Base-by-base conservation (phyloP, 37 sponge, comb jelly and placozoan species). In the Aplysina aerophoba region DNA sequence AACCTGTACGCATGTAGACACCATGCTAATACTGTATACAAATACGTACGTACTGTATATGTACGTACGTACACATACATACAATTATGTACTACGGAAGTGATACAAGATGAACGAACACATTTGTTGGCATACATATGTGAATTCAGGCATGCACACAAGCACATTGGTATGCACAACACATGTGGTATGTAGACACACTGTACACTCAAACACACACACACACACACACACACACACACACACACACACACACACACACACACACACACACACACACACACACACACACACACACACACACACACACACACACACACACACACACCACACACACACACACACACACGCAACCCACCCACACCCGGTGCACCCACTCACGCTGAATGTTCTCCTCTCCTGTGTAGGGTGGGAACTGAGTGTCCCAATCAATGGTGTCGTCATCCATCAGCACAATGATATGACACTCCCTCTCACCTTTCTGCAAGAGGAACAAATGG, bases 391-490 rank as follows among this genome's bases (percentile, higher is more conserved):
- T 77, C 40, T 96, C 95, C 54, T 98, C 99, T 72, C 96, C 99
- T 25, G 88, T 72, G 27, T 87, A 79, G 15, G 99, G 99, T 27
- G 99, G 99, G 84, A 92, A 74, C 4, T 96, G 81, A 0, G 88
- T 86, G 85, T 98, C 99, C 99, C 99, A 98, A 33, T 98, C 94
- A 54, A 98, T 92, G 40, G 83, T 54, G 80, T 98, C 99, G 79
- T 98, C 99, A 12, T 98, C 99, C 82, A 82, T 89, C 56, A 98
- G 81, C n/a, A 94, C 85, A 19, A 98, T 96, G n/a, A 98, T 82
- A 58, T 98, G 99, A 66, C 99, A 98, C 85, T 96, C 99, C 63
- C 99, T 80, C 84, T 94, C 95, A 71, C 99, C 99, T 73, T 91
- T 94, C 93, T 94, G 63, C 39, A 89, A 15, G 50, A 44, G 50